A percentile compares a stretch with the other conserved stretches of the same genome.
These are phyloP conservation scores for Andrena chrysosceles DNA, from an alignment of 2,888 invertebrate genomes.

Conservation along the genomic window DNA sequence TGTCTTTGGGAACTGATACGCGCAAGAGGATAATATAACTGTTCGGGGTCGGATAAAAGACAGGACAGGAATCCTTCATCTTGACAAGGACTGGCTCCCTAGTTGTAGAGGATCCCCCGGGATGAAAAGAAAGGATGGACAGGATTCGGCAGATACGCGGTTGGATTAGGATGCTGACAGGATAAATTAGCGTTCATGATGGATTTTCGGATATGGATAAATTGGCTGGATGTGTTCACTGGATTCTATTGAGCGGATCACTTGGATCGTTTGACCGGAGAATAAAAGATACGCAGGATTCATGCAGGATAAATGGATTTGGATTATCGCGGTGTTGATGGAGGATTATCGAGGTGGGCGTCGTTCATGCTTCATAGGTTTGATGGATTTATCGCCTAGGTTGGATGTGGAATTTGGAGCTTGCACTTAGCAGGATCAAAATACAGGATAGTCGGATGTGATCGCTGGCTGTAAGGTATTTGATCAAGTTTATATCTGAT, in stretches of 20 bases:
- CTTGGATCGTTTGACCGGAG: constrained; percentile 68
- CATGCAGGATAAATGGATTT: constrained; percentile 65
- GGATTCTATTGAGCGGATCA: constrained; percentile 68
- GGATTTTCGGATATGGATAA: constrained; percentile 73
- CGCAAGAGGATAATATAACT: constrained; percentile 65
- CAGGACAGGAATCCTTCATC: constrained; percentile 58
- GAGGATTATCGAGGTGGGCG: constrained; percentile 40
- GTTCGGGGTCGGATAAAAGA: constrained; percentile 53
- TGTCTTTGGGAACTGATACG: constrained; percentile 44
- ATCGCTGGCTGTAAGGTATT: constrained; percentile 73
- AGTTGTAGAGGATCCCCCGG: constrained; percentile 65
- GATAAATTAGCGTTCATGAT: constrained; percentile 72
- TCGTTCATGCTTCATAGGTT: constrained; percentile 66
- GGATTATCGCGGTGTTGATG: constrained; percentile 65
- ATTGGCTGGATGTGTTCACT: constrained; percentile 66
- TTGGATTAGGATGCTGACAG: constrained; percentile 71
- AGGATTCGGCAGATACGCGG: constrained; percentile 56
- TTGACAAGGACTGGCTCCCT: constrained; percentile 61
- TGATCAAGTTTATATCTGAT: constrained; percentile 72
- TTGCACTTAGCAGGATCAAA: constrained; percentile 60
- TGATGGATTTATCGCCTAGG: constrained; percentile 73
- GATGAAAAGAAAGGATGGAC: constrained; percentile 54
- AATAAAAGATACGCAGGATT: constrained; percentile 56
- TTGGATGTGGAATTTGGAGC: constrained; percentile 70
- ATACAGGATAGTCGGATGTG: constrained; percentile 71